Evolutionary conservation across 2,113 vertebrate genomes (phyloP).

Genomic region (Megalops atlanticus): DNA sequence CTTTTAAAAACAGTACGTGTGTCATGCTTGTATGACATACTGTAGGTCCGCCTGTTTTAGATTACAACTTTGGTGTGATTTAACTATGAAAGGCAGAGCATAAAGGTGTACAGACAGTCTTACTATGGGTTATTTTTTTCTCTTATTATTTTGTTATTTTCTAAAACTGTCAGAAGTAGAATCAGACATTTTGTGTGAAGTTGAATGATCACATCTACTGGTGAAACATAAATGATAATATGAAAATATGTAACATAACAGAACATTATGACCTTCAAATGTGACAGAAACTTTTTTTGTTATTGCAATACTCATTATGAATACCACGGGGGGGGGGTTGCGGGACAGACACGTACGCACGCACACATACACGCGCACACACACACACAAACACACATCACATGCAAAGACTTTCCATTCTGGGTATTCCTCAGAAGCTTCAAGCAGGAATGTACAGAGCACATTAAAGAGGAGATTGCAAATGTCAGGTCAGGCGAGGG

Average conservation of each 20-base stretch:
- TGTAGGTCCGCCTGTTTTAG: neutral
- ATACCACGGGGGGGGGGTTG: no score
- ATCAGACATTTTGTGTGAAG: neutral
- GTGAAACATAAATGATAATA: no score
- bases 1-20: neutral
- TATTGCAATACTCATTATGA: no score
- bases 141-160: neutral
- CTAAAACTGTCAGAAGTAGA: neutral
- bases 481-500: neutral
- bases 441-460: neutral
- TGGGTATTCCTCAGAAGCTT: neutral
- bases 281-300: neutral
- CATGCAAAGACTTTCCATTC: neutral
- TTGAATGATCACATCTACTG: neutral
- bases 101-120: neutral
- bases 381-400: neutral
- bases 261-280: neutral
- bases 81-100: neutral
- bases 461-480: neutral
- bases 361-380: slow-evolving; percentile 2
- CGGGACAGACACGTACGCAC: slow-evolving; percentile 14
- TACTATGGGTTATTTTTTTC: neutral
- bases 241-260: neutral
- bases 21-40: neutral
- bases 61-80: neutral